Base-by-base conservation (phyloP, 2,888 invertebrate genomes). In the Galerucella pusilla region DNA sequence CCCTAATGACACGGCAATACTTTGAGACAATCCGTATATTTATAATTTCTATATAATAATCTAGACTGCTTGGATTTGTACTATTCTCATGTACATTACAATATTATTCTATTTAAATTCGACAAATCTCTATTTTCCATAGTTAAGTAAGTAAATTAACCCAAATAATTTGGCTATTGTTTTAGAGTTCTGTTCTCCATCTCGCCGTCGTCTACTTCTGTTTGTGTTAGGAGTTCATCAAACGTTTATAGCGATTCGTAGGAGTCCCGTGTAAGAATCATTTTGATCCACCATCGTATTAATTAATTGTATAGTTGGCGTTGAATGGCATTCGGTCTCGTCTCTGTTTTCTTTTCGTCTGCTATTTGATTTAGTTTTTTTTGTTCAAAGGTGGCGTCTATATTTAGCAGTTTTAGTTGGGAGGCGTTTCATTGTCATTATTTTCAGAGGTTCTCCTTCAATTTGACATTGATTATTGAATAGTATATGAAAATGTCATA, bases 291-390 rank as follows among this genome's bases (percentile, higher is more conserved):
- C 60, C 69, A 61, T 69, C 59, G 69, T 49, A 46, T 60, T 61
- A 69, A 69, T 69, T 69, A 69, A 69, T 69, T 60, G 69, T 61
- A 28, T 69, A 69, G 69, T 61, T 59, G 69, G 20, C 46, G 46
- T 69, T 61, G 61, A 60, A 12, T 61, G 28, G 28, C 61, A 11
- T 54, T 54, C 42, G 59, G 57, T 57, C 35, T 68, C 42, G 69
- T 69, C 46, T 69, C 59, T 14, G 20, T 69, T 61, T 16, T 61
- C 20, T 59, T 61, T 61, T 5, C 28, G 69, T 69, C 61, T 69
- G 16, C 12, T 46, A 35, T 60, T 60, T 68, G 28, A 35, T 42
- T 57, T 35, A 12, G 46, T n/a, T 16, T 35, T 42, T 57, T 68
- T 67, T 67, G 28, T 54, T 54, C 28, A 11, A 57, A 68, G 57